Percentiles rank a stretch among this genome's conserved stretches.
Conservation (phyloP, 2,888 invertebrate species). For the Andrena minutula region DNA sequence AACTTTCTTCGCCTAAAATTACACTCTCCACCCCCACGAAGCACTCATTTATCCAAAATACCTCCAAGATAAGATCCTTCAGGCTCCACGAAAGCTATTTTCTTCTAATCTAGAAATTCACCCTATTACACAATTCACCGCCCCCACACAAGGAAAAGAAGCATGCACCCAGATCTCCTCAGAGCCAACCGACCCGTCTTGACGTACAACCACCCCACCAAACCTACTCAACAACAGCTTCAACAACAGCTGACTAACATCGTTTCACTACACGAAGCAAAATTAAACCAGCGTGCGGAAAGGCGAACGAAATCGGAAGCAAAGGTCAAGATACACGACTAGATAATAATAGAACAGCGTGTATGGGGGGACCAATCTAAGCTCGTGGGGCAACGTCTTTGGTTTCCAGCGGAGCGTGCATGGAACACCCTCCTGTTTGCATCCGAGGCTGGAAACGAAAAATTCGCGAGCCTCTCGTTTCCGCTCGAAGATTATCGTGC, state of each 20-base stretch:
- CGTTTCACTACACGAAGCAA: no score
- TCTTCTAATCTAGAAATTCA: no score
- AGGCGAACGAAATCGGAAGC: constrained; percentile 6
- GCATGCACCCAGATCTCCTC: no score
- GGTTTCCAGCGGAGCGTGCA: neutral
- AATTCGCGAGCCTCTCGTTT: constrained; percentile 18
- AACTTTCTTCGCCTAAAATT: no score
- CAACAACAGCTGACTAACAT: neutral
- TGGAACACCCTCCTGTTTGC: neutral
- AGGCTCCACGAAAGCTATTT: no score
- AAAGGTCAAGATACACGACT: constrained; percentile 12
- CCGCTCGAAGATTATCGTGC: constrained; percentile 45
- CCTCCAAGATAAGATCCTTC: no score
- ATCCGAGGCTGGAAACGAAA: neutral
- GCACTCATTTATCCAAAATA: no score
- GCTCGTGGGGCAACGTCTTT: neutral
- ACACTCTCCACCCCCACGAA: no score
- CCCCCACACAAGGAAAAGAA: no score
- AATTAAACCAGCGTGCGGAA: neutral
- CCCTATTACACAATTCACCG: no score
- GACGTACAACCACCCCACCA: neutral
- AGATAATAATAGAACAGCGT: constrained; percentile 37
- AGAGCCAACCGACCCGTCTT: no score
- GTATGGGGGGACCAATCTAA: neutral
- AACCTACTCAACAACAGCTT: neutral